Base-by-base conservation (phyloP, 2,113 vertebrate species). In the Nymphicus hollandicus region DNA sequence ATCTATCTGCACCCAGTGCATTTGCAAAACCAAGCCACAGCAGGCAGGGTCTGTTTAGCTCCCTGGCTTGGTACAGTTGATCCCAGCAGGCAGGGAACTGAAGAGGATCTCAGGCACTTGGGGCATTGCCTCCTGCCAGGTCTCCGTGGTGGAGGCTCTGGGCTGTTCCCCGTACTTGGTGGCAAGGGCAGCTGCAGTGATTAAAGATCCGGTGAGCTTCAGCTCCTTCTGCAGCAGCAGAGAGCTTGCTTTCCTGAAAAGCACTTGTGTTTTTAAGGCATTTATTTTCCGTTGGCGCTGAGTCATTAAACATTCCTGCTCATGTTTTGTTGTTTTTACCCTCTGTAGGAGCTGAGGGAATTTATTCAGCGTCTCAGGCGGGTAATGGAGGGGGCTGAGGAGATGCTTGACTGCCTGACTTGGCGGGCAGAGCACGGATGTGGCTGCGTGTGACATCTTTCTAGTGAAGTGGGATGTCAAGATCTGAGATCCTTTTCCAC, bases 271-370 rank as follows among this genome's bases (percentile, higher is more conserved):
- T 95, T 94, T 89, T 43, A 79, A 95, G 90, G 52, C 69, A 70
- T 96, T 96, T 92, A 31, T 95, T 97, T 96, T 88, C 77, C 0
- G 0, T 86, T 84, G 64, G 80, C 80, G 46, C 83, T 46, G 90
- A 96, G 83, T 92, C 95, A 93, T 96, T 95, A 92, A 95, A 93
- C 95, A 96, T 94, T 77, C 84, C 66, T 92, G 82, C 69, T 41
- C 47, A 43, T 50, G 86, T 86, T 94, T 50, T 95, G 93, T 93
- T 96, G 93, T 76, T 93, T 88, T 93, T 92, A 29, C 86, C 89
- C 83, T 53, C 77, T 61, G 86, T 44, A 41, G 88, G 92, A 96
- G 91, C 81, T 61, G 70, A 95, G 83, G 93, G 93, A 96, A 93
- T 95, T 93, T 91, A 93, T 89, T 92, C 93, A 76, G 17, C 2